A percentile compares a stretch with the other conserved stretches of the same genome.
Evolutionary conservation across 1,140 invertebrate species (phyloP).

Genomic region (Marisa cornuarietis): DNA sequence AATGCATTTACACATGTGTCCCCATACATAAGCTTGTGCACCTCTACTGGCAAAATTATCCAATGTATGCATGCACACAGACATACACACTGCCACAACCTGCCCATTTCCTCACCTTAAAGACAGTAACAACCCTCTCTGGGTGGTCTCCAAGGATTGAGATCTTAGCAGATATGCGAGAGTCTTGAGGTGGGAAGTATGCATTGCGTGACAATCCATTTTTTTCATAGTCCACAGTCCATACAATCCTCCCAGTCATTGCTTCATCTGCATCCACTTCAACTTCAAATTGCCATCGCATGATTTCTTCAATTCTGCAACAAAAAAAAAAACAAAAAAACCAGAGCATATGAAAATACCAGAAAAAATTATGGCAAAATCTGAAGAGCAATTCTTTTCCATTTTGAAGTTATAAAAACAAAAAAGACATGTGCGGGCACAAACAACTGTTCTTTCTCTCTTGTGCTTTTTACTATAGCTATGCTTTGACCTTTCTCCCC

Average conservation of each 20-base stretch:
- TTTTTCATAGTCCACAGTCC: slow-evolving; percentile 75
- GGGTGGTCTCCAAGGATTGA: slow-evolving; percentile 76
- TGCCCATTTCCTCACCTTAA: slow-evolving; percentile 77
- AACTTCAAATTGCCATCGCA: slow-evolving; percentile 90
- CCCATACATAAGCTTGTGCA: not conserved
- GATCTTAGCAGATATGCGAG: slow-evolving; percentile 68
- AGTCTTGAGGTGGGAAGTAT: slow-evolving; percentile 64
- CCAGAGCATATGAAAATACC: not conserved
- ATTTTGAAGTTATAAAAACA: too few relatives aligned
- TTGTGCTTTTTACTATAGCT: too few relatives aligned
- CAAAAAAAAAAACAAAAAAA: not conserved
- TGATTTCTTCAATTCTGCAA: slow-evolving; percentile 80
- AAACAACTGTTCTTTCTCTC: too few relatives aligned
- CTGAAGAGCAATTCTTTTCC: too few relatives aligned
- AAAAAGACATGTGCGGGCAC: too few relatives aligned
- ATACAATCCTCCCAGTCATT: slow-evolving; percentile 83
- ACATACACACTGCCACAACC: not conserved
- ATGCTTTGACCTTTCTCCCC: too few relatives aligned
- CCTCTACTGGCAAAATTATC: not conserved
- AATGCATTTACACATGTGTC: not conserved
- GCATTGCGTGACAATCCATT: slow-evolving; percentile 47
- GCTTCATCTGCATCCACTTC: slow-evolving; percentile 79
- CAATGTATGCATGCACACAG: not conserved
- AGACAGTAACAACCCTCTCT: slow-evolving; percentile 91
- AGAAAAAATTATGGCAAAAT: not conserved